These are phyloP conservation scores for Teleogryllus oceanicus DNA, from an alignment of 2,888 invertebrate species.

Conservation along the genomic window DNA sequence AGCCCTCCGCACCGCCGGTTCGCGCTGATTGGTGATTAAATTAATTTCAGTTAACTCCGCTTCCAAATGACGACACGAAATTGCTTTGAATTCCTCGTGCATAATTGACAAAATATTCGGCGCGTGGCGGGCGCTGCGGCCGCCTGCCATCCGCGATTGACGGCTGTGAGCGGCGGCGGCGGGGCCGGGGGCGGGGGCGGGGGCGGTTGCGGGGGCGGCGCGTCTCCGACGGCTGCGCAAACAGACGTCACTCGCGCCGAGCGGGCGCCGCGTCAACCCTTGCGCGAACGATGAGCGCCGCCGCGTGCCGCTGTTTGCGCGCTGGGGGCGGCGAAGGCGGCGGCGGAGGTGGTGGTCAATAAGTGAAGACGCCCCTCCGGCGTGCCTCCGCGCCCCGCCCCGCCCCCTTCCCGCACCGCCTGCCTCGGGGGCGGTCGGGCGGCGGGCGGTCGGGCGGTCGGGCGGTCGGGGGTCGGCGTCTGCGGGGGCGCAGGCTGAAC, in stretches of 20 bases:
- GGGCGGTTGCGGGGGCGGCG: neutral
- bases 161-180: neutral
- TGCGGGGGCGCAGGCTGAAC: too few species aligned
- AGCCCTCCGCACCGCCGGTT: neutral
- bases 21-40: constrained; percentile 18
- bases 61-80: constrained; percentile 18
- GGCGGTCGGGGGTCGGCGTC: too few species aligned
- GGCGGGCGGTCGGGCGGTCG: too few species aligned
- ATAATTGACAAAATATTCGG: constrained; percentile 18
- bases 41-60: constrained; percentile 18
- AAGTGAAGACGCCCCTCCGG: neutral
- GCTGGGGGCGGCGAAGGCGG: neutral
- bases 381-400: too few species aligned
- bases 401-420: too few species aligned
- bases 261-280: neutral
- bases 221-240: constrained; percentile 12
- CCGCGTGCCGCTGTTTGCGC: neutral
- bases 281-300: neutral
- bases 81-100: constrained; percentile 7
- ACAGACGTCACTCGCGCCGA: neutral
- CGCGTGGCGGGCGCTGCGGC: neutral
- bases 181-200: neutral
- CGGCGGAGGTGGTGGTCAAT: neutral
- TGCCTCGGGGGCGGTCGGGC: too few species aligned
- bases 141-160: constrained; percentile 4